phyloP scores from a whole-genome alignment of 2,888 invertebrate genomes.

The Myopa testacea region DNA sequence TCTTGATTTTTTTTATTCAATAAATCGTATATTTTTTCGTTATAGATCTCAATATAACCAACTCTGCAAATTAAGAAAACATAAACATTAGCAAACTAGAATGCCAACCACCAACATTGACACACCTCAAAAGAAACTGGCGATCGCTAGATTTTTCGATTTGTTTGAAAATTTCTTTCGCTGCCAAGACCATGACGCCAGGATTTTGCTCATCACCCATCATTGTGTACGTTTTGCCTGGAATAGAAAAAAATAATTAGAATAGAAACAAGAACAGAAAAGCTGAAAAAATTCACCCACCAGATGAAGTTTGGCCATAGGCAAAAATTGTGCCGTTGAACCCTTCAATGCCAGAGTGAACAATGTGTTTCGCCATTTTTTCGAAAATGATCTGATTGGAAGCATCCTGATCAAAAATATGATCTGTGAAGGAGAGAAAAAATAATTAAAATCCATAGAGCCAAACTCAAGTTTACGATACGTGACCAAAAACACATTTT shows the following conservation, averaged over 20 bases:
- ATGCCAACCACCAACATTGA: not conserved
- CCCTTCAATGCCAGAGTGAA: constrained; percentile 78
- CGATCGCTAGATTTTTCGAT: constrained; percentile 75
- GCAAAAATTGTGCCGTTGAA: constrained; percentile 91
- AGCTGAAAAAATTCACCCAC: constrained; percentile 57
- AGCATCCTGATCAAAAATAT: constrained; percentile 75
- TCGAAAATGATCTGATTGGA: constrained; percentile 76
- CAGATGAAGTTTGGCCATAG: constrained; percentile 92
- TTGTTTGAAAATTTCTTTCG: constrained; percentile 77
- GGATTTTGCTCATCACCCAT: constrained; percentile 77
- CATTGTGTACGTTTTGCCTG: constrained; percentile 83
- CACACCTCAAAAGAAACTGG: constrained; percentile 76
- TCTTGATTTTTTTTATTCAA: constrained; percentile 73
- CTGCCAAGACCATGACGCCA: constrained; percentile 81
- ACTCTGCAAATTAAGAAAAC: constrained; percentile 70
- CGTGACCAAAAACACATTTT: too few species aligned
- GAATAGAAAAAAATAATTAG: not conserved
- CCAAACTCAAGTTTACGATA: too few species aligned
- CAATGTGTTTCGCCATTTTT: constrained; percentile 77
- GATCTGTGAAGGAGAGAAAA: constrained; percentile 72
- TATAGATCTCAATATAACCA: constrained; percentile 90
- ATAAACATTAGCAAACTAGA: constrained; percentile 32
- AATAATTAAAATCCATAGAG: not conserved
- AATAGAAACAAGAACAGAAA: too few species aligned
- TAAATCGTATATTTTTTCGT: constrained; percentile 84